Conservation (phyloP, 2,113 vertebrate genomes). For the Actenoides hombroni region DNA sequence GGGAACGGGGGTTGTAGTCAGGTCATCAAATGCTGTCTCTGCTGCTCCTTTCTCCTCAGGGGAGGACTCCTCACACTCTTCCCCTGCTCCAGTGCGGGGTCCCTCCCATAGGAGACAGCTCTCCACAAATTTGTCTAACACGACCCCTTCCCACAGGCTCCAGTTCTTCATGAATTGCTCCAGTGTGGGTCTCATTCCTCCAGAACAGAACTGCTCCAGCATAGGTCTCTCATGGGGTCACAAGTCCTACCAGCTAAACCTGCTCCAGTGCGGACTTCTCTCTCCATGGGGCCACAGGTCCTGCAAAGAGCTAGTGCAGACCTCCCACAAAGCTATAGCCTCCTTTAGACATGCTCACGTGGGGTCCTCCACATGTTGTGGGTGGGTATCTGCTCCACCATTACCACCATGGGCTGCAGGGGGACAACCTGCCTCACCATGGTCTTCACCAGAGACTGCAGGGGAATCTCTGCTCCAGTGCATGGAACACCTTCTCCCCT, state of each 20-base stretch:
- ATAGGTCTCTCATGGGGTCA: background rate
- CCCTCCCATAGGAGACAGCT: too few species aligned
- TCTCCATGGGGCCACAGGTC: background rate
- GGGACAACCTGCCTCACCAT: background rate
- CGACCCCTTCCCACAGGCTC: background rate
- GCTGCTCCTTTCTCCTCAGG: background rate
- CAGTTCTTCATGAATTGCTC: background rate
- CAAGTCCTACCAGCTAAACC: background rate
- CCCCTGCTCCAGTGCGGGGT: too few species aligned
- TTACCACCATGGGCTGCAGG: background rate
- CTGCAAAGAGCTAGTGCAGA: background rate
- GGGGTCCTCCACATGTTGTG: background rate
- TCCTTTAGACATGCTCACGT: background rate
- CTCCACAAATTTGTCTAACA: background rate
- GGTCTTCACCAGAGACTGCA: background rate
- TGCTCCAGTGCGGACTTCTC: background rate
- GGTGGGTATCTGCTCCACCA: background rate
- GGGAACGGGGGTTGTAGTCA: too few species aligned
- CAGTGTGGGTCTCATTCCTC: background rate
- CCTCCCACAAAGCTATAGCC: background rate
- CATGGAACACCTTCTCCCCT: background rate
- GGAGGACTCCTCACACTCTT: too few species aligned
- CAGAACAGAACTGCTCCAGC: background rate
- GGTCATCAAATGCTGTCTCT: background rate
- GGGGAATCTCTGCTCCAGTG: accelerated